phyloP scores from a whole-genome alignment of 2,888 invertebrate genomes.

The Hofmannophila pseudospretella region DNA sequence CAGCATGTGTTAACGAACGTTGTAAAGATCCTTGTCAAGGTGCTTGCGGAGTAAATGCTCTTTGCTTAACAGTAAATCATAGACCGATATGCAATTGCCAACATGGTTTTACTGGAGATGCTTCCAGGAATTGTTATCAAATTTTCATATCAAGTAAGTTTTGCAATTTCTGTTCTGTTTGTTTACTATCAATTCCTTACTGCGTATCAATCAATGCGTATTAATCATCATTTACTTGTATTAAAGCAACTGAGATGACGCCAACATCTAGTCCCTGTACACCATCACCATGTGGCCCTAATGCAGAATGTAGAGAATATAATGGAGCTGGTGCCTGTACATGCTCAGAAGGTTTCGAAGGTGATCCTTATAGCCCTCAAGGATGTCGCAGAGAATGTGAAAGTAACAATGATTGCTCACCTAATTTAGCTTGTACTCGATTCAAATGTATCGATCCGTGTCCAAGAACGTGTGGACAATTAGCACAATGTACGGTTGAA shows the following conservation, averaged over 20 bases:
- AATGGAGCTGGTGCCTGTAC: conserved; percentile 92
- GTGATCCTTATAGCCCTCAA: conserved; percentile 86
- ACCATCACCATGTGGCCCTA: conserved; percentile 91
- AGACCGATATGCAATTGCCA: conserved; percentile 88
- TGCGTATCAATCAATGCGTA: too few species aligned
- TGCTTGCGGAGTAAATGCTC: conserved; percentile 86
- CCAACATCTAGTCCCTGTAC: conserved; percentile 85
- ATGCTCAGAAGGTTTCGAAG: conserved; percentile 87
- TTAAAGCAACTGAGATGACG: conserved; percentile 79
- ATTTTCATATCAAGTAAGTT: conserved; percentile 66
- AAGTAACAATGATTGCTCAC: conserved; percentile 85
- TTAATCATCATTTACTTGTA: too few species aligned
- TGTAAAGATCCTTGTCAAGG: conserved; percentile 91
- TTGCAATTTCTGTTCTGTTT: too few species aligned
- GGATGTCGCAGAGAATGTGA: conserved; percentile 89
- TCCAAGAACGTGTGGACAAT: conserved; percentile 88
- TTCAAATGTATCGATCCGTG: conserved; percentile 92
- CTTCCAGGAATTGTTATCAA: conserved; percentile 81
- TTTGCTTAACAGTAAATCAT: conserved; percentile 91
- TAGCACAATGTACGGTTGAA: conserved; percentile 87
- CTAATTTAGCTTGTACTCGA: conserved; percentile 85
- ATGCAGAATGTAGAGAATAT: conserved; percentile 89
- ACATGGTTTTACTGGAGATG: conserved; percentile 90
- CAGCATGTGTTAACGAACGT: conserved; percentile 88
- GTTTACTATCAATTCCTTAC: too few species aligned